Evolutionary conservation across 1,140 invertebrate species (phyloP).

Genomic region (Apis laboriosa): DNA sequence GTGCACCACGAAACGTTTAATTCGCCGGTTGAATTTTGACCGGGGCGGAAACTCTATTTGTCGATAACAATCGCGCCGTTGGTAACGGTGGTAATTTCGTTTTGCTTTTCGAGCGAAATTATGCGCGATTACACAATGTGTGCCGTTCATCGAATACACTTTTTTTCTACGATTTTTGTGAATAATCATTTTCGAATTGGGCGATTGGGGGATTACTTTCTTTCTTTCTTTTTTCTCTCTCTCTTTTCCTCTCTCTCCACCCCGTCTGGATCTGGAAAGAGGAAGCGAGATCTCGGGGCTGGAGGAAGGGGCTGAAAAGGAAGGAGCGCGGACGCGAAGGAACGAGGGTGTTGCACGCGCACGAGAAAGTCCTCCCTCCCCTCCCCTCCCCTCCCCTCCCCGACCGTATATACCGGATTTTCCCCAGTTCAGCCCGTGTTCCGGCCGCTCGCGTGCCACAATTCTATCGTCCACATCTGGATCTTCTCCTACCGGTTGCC

Average conservation of each 20-base stretch:
- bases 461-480: conserved; percentile 63
- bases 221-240: no score
- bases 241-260: no score
- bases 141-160: not conserved
- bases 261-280: not conserved
- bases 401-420: conserved; percentile 55
- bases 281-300: not conserved
- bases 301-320: not conserved
- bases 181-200: not conserved
- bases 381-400: no score
- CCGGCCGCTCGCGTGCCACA: conserved; percentile 63
- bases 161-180: not conserved
- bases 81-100: not conserved
- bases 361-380: conserved; percentile 14
- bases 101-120: conserved; percentile 10
- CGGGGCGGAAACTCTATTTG: not conserved
- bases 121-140: not conserved
- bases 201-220: not conserved
- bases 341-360: conserved; percentile 49
- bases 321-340: not conserved
- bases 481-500: conserved; percentile 52
- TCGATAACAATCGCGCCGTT: conserved; percentile 35
- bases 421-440: conserved; percentile 54
- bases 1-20: conserved; percentile 44
- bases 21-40: conserved; percentile 55